These are phyloP conservation scores for Oryzias javanicus DNA, from an alignment of 2,113 vertebrate genomes.

Conservation along the genomic window DNA sequence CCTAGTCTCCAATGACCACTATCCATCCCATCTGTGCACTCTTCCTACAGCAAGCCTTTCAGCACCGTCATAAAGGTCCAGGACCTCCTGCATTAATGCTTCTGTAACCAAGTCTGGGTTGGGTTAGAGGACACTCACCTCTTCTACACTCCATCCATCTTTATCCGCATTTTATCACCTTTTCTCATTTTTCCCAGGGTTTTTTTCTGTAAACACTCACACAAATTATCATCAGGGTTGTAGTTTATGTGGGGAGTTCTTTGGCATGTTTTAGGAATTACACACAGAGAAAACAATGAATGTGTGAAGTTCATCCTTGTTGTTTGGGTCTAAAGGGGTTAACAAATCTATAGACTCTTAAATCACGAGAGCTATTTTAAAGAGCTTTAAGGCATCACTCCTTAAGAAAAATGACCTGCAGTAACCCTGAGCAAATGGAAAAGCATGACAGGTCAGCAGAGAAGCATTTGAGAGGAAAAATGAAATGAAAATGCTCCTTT, in stretches of 20 bases:
- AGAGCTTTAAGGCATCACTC: conserved; percentile 7
- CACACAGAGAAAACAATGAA: conserved; percentile 2
- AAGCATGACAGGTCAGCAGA: conserved; percentile 27
- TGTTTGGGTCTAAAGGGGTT: background rate
- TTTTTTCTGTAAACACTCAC: too few relatives aligned
- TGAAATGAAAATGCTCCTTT: conserved; percentile 59
- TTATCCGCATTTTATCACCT: too few relatives aligned
- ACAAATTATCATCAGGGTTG: too few relatives aligned
- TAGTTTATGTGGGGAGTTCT: too few relatives aligned
- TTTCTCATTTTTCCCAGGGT: too few relatives aligned
- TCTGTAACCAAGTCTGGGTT: conserved; percentile 20
- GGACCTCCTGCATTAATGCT: conserved; percentile 22
- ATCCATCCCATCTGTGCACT: conserved; percentile 39
- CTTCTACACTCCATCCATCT: too few relatives aligned
- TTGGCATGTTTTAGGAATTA: background rate
- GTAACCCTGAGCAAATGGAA: conserved; percentile 37
- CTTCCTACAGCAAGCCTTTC: conserved; percentile 47
- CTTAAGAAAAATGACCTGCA: conserved; percentile 20
- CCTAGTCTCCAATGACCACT: conserved; percentile 37
- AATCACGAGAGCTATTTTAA: background rate
- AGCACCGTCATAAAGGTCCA: conserved; percentile 49
- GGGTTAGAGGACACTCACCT: conserved; percentile 17
- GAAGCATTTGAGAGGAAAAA: conserved; percentile 44
- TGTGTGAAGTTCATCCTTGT: background rate
- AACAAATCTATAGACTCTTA: background rate